phyloP scores from a whole-genome alignment of 2,888 invertebrate genomes.

The Sinotaia quadrata region DNA sequence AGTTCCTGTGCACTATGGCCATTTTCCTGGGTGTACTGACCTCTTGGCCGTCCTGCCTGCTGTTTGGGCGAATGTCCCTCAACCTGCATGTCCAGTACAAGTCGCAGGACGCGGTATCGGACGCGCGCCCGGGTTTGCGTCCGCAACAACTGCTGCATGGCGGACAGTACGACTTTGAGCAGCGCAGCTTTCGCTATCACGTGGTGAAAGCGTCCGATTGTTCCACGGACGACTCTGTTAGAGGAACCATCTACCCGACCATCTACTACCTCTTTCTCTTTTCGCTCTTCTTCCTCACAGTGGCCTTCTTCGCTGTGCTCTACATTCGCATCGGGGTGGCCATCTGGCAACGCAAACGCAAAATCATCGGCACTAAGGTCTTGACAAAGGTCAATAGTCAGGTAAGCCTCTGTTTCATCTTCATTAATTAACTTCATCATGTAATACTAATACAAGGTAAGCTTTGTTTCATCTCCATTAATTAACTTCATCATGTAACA shows the following conservation, averaged over 20 bases:
- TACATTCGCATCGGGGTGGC: conserved; percentile 59
- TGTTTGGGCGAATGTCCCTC: conserved; percentile 53
- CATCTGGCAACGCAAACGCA: conserved; percentile 57
- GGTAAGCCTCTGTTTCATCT: neutral
- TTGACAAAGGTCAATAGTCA: conserved; percentile 27
- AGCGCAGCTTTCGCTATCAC: neutral
- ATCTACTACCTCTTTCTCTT: conserved; percentile 63
- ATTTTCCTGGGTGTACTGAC: conserved; percentile 52
- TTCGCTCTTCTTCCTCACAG: conserved; percentile 55
- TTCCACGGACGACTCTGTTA: conserved; percentile 62
- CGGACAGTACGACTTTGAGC: neutral
- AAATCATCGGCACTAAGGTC: conserved; percentile 49
- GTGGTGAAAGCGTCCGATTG: conserved; percentile 47
- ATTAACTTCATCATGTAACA: too few species aligned
- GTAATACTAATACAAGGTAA: too few species aligned
- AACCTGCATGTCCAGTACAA: conserved; percentile 21
- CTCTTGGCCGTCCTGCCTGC: conserved; percentile 59
- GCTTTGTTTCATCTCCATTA: neutral
- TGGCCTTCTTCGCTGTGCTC: conserved; percentile 57
- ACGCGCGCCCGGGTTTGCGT: neutral
- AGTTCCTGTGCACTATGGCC: conserved; percentile 52
- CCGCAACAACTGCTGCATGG: neutral
- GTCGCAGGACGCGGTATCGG: too few species aligned
- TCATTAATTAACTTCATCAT: conserved; percentile 1
- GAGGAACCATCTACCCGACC: conserved; percentile 56